Base-by-base conservation (phyloP, 2,113 vertebrate genomes). In the Marcusenius ussheri region DNA sequence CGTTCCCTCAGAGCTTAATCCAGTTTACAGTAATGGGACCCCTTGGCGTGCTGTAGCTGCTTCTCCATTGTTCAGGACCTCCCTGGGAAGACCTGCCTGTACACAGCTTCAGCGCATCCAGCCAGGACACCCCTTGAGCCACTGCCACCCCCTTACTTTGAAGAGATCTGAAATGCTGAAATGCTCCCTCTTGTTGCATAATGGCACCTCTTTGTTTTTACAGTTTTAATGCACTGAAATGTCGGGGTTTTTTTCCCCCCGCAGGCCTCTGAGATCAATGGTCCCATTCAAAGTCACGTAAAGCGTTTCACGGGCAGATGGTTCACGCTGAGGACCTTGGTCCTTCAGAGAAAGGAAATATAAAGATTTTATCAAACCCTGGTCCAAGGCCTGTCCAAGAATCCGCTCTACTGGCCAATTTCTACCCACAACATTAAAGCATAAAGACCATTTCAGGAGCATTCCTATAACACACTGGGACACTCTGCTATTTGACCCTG, bases 141-240 rank as follows among this genome's bases (percentile, higher is more conserved):
- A 53, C 77, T 15, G 47, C 89, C 35, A 50, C 2, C 50, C 27
- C 39, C 53, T 35, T 35, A 46, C 47, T 45, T 56, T 56, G 49
- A 89, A 58, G 49, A 84, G 89, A 51, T 11, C 77, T 31, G 42
- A 19, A 89, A 80, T 46, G 19, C 77, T 31, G 42, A 19, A 89
- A 80, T 46, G 19, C 45, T 62, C 39, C 51, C 87, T 19, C 50
- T 89, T 45, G 35, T 58, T 89, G 10, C 53, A 45, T 58, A 58
- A 83, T 53, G 88, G 6, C 77, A 58, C 50, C 8, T 21, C 87
- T 39, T 53, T 62, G 51, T 88, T 88, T 66, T 58, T 58, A 62
- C 87, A 88, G 56, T 62, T 89, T 80, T 89, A 45, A 89, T 83
- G 74, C 77, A 39, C 50, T 56, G 42, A 84, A 27, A 45, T 85